Percentiles rank a stretch among this genome's conserved stretches.
Conservation (phyloP, 2,888 invertebrate genomes). For the Coremacera marginata region DNA sequence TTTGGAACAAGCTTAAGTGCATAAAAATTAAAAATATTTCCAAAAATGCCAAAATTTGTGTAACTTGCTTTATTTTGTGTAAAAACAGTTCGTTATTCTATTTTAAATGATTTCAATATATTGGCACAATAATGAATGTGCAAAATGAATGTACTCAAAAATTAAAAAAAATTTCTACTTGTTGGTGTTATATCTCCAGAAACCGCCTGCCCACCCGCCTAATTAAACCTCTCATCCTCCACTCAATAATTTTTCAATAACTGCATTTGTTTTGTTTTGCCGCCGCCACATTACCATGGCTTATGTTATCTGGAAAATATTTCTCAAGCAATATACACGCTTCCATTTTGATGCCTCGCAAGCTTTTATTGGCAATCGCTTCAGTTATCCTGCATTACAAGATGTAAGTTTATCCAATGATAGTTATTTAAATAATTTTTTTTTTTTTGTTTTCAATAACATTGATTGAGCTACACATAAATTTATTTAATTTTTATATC, state of each 20-base stretch:
- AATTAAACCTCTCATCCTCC: slow-evolving; percentile 44
- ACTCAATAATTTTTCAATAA: neutral
- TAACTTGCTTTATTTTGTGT: too few relatives aligned
- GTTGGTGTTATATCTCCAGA: too few relatives aligned
- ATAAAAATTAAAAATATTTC: too few relatives aligned
- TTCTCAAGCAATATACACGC: slow-evolving; percentile 65
- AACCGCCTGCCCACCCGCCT: too few relatives aligned
- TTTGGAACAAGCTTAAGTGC: neutral
- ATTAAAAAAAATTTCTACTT: too few relatives aligned
- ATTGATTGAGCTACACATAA: too few relatives aligned
- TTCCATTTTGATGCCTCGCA: slow-evolving; percentile 56
- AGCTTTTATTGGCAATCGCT: neutral
- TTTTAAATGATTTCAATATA: too few relatives aligned
- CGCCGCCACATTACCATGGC: slow-evolving; percentile 54
- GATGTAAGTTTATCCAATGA: neutral
- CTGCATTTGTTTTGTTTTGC: neutral
- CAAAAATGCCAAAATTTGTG: too few relatives aligned
- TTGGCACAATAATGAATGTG: too few relatives aligned
- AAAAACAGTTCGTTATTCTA: too few relatives aligned
- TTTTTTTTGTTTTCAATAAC: neutral
- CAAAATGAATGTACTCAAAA: too few relatives aligned
- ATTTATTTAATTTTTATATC: too few relatives aligned
- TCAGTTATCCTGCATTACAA: neutral
- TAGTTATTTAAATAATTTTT: neutral
- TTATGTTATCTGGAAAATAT: slow-evolving; percentile 67